phyloP scores from a whole-genome alignment of 2,888 invertebrate genomes.

The Smittia sp. region DNA sequence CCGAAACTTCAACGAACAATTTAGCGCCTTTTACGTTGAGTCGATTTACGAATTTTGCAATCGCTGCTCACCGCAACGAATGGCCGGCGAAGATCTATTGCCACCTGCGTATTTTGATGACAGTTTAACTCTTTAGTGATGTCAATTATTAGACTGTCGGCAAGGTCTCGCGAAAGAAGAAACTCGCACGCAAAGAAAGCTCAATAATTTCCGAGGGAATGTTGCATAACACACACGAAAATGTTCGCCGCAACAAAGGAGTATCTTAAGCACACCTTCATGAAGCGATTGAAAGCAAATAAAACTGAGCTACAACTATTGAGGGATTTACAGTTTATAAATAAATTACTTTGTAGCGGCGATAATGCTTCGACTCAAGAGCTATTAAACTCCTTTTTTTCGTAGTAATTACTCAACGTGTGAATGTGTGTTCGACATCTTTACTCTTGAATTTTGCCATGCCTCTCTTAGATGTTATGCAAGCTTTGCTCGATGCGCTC shows the following conservation, averaged over 20 bases:
- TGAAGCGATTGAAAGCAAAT: slow-evolving; percentile 13
- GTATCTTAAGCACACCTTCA: slow-evolving; percentile 22
- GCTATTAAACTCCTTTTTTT: slow-evolving; percentile 38
- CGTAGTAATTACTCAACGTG: slow-evolving; percentile 21
- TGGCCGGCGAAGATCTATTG: slow-evolving; percentile 16
- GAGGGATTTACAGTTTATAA: slow-evolving; percentile 21
- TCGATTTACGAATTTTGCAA: not conserved
- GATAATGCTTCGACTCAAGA: slow-evolving; percentile 27
- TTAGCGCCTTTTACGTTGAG: not conserved
- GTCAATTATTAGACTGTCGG: not conserved
- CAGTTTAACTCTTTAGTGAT: not conserved
- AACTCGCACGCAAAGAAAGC: not conserved
- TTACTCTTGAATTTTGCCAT: not conserved
- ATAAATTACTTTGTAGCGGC: slow-evolving; percentile 21
- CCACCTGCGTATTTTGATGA: slow-evolving; percentile 25
- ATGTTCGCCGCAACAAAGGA: slow-evolving; percentile 15
- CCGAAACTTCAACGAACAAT: not conserved
- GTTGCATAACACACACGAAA: slow-evolving; percentile 13
- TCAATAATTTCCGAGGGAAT: slow-evolving; percentile 1
- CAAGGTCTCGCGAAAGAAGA: not conserved
- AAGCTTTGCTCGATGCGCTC: not conserved
- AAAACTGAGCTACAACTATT: slow-evolving; percentile 6
- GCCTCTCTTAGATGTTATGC: not conserved
- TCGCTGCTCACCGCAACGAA: not conserved
- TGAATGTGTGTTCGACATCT: not conserved